These are phyloP conservation scores for Aporophyla lueneburgensis DNA, from an alignment of 2,888 invertebrate genomes.

Conservation along the genomic window DNA sequence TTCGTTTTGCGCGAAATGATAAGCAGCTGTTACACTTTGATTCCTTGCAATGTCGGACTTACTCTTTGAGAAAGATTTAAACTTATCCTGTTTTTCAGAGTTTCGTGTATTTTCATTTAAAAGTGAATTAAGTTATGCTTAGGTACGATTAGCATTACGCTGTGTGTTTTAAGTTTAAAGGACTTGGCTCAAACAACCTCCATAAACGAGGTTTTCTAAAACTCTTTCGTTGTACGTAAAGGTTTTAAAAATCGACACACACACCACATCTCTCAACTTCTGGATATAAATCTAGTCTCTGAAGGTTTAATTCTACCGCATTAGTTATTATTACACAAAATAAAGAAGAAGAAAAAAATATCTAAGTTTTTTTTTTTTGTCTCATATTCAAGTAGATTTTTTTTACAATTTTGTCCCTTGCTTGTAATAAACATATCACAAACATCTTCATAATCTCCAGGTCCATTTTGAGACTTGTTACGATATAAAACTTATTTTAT, in stretches of 20 bases:
- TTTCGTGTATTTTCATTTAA: constrained; percentile 2
- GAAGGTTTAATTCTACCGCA: not conserved
- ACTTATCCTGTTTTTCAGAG: not conserved
- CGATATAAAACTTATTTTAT: not conserved
- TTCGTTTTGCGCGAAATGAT: constrained; percentile 25
- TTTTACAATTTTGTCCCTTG: too few relatives aligned
- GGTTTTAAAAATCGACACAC: not conserved
- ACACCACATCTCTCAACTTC: not conserved
- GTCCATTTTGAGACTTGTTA: not conserved
- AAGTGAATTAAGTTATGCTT: not conserved
- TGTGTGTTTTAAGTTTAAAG: not conserved
- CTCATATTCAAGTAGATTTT: too few relatives aligned
- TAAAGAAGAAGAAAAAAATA: too few relatives aligned
- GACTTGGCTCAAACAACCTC: not conserved
- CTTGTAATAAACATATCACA: not conserved
- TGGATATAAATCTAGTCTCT: not conserved
- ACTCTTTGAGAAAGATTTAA: constrained; percentile 1
- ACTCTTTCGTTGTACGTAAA: not conserved
- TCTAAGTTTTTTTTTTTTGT: too few relatives aligned
- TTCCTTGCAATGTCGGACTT: constrained; percentile 27
- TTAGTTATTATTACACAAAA: too few relatives aligned
- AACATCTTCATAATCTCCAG: not conserved
- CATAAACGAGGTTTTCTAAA: not conserved
- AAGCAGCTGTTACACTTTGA: constrained; percentile 40
- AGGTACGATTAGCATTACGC: not conserved